These are phyloP conservation scores for Cephus rjabovi DNA, from an alignment of 2,888 invertebrate species.

Conservation along the genomic window DNA sequence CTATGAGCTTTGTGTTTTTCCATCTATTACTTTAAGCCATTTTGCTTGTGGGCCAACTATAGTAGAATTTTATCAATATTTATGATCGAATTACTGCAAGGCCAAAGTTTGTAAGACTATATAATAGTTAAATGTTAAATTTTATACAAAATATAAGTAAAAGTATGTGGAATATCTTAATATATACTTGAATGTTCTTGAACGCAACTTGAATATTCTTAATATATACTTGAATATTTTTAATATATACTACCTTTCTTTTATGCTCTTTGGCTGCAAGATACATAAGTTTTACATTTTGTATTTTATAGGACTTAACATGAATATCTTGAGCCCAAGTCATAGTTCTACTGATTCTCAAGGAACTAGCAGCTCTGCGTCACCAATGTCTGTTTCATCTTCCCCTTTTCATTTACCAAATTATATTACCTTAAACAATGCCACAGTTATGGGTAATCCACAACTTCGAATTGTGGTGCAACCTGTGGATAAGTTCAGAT, in stretches of 20 bases:
- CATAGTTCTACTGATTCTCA: conserved; percentile 38
- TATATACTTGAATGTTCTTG: neutral
- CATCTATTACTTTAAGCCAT: too few species aligned
- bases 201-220: neutral
- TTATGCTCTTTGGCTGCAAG: neutral
- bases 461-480: conserved; percentile 76
- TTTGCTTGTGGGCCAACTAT: too few species aligned
- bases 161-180: neutral
- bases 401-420: conserved; percentile 35
- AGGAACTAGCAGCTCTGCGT: conserved; percentile 32
- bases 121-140: neutral
- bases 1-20: too few species aligned
- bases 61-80: neutral
- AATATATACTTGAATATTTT: neutral
- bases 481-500: conserved; percentile 84
- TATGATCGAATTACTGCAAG: neutral
- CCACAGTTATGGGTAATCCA: conserved; percentile 50
- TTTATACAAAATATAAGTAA: neutral
- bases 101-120: neutral
- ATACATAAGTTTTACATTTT: conserved; percentile 10
- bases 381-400: conserved; percentile 40
- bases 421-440: conserved; percentile 36
- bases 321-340: conserved; percentile 30
- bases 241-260: neutral
- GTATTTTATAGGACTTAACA: conserved; percentile 24